phyloP scores from a whole-genome alignment of 2,113 vertebrate species.

The Lamprologus tigripictilis region DNA sequence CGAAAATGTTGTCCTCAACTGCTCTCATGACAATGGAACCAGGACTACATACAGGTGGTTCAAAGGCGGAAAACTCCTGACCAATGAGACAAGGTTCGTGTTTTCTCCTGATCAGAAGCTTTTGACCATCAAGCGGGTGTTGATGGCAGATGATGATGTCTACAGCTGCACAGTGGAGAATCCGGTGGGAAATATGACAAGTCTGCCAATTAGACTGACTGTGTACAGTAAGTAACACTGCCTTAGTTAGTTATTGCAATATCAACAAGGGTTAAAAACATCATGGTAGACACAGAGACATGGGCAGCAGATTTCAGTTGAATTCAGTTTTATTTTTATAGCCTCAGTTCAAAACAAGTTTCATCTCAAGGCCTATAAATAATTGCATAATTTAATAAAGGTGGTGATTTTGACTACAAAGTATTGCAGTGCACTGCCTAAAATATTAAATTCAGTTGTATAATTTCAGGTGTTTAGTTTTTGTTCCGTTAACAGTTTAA shows the following conservation, averaged over 20 bases:
- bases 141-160: constrained; percentile 84
- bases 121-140: constrained; percentile 84
- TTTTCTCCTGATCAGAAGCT: constrained; percentile 85
- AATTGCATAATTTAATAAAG: background rate
- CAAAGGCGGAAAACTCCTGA: constrained; percentile 83
- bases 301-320: background rate
- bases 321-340: background rate
- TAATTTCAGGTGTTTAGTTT: background rate
- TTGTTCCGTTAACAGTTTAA: background rate
- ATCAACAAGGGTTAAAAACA: background rate
- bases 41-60: constrained; percentile 87
- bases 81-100: constrained; percentile 81
- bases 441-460: background rate
- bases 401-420: background rate
- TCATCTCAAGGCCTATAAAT: background rate
- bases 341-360: background rate
- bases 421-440: background rate
- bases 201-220: constrained; percentile 78
- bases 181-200: constrained; percentile 81
- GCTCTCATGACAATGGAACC: constrained; percentile 87
- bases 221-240: constrained; percentile 83
- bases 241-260: background rate
- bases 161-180: constrained; percentile 90
- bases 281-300: background rate
- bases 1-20: constrained; percentile 86